phyloP scores from a whole-genome alignment of 1,140 invertebrate species.

The Amyelois transitella region DNA sequence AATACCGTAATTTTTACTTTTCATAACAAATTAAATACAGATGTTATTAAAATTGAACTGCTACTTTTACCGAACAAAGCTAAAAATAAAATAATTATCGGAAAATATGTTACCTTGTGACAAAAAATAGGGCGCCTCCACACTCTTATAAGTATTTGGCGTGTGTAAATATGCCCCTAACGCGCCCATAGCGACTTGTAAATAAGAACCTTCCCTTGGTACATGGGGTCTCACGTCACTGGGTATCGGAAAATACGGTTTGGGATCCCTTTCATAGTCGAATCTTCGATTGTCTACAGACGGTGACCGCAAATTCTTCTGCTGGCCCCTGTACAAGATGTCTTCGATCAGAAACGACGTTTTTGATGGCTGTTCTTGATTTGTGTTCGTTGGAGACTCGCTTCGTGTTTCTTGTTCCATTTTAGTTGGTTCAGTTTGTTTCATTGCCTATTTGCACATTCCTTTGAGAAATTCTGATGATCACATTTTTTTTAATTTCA shows the following conservation, averaged over 20 bases:
- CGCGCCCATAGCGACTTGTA: conserved; percentile 79
- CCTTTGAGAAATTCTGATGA: no score
- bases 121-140: conserved; percentile 79
- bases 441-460: not conserved
- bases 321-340: conserved; percentile 81
- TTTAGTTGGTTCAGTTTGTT: conserved; percentile 18
- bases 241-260: conserved; percentile 51
- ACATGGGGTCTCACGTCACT: conserved; percentile 59
- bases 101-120: conserved; percentile 79
- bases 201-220: conserved; percentile 74
- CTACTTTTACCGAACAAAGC: no score
- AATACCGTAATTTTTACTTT: no score
- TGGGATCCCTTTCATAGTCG: conserved; percentile 44
- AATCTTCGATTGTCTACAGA: conserved; percentile 36
- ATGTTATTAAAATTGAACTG: no score
- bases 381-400: conserved; percentile 43
- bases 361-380: conserved; percentile 52
- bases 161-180: conserved; percentile 77
- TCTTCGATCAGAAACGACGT: conserved; percentile 88
- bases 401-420: conserved; percentile 62
- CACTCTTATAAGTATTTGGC: conserved; percentile 77
- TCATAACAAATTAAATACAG: no score
- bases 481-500: no score
- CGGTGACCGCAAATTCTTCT: conserved; percentile 40
- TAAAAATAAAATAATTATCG: no score